Conservation (phyloP, 2,113 vertebrate genomes). For the Chaetorhynchus papuensis region DNA sequence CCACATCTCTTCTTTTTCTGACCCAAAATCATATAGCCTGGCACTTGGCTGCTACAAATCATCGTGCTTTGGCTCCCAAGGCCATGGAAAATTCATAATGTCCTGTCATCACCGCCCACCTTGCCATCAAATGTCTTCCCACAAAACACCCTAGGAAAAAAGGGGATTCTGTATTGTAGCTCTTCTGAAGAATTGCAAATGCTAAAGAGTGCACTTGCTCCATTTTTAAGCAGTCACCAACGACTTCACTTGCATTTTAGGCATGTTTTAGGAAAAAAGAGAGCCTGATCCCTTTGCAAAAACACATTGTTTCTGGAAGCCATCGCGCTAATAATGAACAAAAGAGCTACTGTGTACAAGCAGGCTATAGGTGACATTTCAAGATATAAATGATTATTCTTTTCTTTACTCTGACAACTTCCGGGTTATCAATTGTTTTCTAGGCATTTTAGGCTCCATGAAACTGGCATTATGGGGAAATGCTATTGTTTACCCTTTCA, state of each 20-base stretch:
- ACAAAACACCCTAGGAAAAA: neutral
- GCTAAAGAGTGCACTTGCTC: neutral
- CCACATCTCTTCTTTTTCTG: neutral
- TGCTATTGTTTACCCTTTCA: constrained; percentile 97
- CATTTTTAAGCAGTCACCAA: constrained; percentile 13
- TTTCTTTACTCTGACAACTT: constrained; percentile 89
- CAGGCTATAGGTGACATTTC: constrained; percentile 76
- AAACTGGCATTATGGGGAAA: constrained; percentile 92
- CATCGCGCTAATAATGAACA: constrained; percentile 69
- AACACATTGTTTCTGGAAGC: constrained; percentile 61
- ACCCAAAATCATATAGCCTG: neutral
- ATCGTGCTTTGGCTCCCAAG: neutral
- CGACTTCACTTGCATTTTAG: constrained; percentile 21
- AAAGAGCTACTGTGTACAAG: constrained; percentile 62
- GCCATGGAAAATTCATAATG: neutral
- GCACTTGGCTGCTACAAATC: neutral
- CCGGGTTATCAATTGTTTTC: constrained; percentile 96
- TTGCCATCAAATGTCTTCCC: constrained; percentile 27
- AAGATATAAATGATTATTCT: constrained; percentile 93
- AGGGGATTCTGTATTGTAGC: neutral
- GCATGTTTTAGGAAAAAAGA: constrained; percentile 41
- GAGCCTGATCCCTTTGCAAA: constrained; percentile 21
- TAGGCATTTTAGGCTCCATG: constrained; percentile 81
- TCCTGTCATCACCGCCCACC: constrained; percentile 3
- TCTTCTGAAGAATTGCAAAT: constrained; percentile 31